These are phyloP conservation scores for Onychomys leucogaster DNA, from an alignment of 2,797 vertebrate genomes.

Conservation along the genomic window DNA sequence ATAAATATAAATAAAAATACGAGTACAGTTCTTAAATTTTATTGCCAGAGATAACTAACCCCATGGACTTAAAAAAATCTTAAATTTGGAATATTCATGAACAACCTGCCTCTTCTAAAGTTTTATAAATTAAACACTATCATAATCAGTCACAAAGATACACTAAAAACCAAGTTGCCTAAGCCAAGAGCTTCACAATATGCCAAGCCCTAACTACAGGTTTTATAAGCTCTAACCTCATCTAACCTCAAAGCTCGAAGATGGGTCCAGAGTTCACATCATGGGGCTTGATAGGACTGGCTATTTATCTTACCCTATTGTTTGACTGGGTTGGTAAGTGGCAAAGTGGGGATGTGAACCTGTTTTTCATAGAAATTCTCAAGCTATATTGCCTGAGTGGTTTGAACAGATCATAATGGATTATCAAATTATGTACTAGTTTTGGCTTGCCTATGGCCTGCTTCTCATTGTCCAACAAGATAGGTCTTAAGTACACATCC, in stretches of 20 bases:
- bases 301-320: background rate
- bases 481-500: background rate
- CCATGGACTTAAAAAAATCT: background rate
- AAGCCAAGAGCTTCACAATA: background rate
- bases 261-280: background rate
- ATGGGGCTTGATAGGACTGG: background rate
- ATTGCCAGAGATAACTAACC: background rate
- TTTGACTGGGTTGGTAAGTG: background rate
- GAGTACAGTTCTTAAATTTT: background rate
- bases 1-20: background rate
- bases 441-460: background rate
- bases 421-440: background rate
- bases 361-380: background rate
- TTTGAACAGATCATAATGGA: background rate
- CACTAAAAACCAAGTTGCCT: background rate
- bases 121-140: background rate
- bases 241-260: background rate
- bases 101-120: background rate
- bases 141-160: conserved; percentile 5
- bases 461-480: background rate
- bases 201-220: background rate
- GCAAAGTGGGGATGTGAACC: background rate
- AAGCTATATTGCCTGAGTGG: fast-evolving
- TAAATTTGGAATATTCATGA: conserved; percentile 22
- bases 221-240: background rate